Conservation (phyloP, 2,888 invertebrate species). For the Cyrtodaria siliqua region DNA sequence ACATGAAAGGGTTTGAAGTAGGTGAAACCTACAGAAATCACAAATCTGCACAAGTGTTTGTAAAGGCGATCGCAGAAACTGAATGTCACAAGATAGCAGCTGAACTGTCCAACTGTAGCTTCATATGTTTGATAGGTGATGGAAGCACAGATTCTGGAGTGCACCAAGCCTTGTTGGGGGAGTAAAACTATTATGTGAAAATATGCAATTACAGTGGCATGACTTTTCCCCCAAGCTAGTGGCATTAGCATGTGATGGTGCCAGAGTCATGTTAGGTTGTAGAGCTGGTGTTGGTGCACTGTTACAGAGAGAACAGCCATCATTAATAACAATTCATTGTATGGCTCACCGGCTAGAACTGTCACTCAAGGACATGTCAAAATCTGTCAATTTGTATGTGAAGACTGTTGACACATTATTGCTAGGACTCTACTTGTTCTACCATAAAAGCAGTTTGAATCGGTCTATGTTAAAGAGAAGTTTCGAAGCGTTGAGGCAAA, state of each 20-base stretch:
- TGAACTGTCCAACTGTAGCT: no score
- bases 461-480: constrained; percentile 34
- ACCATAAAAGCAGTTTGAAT: constrained; percentile 51
- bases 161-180: no score
- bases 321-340: constrained; percentile 35
- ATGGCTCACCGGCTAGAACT: no score
- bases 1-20: no score
- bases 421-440: constrained; percentile 33
- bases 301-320: constrained; percentile 36
- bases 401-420: constrained; percentile 17
- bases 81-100: no score
- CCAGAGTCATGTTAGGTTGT: constrained; percentile 40
- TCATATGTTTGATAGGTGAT: no score
- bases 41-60: no score
- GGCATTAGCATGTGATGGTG: constrained; percentile 46
- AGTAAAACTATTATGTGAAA: no score
- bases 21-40: no score
- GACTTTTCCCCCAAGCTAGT: constrained; percentile 29
- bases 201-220: constrained; percentile 20
- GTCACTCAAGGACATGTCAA: constrained; percentile 35
- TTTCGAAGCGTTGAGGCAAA: constrained; percentile 11
- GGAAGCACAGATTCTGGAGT: no score
- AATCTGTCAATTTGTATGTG: constrained; percentile 25
- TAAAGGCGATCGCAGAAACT: no score
- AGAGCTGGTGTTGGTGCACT: constrained; percentile 38